Evolutionary conservation across 2,797 vertebrate genomes (phyloP).

Genomic region (Lepilemur septentrionalis): DNA sequence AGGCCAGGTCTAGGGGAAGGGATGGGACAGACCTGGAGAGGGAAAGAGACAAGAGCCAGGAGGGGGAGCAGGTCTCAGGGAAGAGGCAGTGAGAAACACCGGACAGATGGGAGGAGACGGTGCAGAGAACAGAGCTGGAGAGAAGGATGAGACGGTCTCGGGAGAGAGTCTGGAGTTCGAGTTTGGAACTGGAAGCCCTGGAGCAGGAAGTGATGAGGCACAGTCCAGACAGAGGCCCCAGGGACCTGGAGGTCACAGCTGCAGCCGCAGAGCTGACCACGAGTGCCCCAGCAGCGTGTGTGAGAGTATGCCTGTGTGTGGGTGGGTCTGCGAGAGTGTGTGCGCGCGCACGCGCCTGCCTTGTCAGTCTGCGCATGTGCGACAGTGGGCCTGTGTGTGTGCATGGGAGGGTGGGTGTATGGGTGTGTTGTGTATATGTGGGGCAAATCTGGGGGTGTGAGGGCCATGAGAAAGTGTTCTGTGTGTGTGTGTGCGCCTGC

Average conservation of each 20-base stretch:
- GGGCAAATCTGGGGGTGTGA: not conserved
- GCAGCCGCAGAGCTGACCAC: constrained; percentile 73
- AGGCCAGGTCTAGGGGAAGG: constrained; percentile 27
- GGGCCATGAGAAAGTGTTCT: not conserved
- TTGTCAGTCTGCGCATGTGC: not conserved
- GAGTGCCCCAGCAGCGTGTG: constrained; percentile 70
- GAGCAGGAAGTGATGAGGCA: constrained; percentile 72
- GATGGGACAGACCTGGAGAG: constrained; percentile 74
- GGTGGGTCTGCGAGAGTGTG: constrained; percentile 54
- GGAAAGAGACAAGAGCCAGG: constrained; percentile 55
- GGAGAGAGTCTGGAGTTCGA: constrained; percentile 73
- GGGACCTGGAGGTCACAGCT: constrained; percentile 77
- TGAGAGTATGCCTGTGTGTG: constrained; percentile 68
- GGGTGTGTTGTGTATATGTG: not conserved
- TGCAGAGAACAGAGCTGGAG: constrained; percentile 74
- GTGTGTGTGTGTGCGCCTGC: not conserved
- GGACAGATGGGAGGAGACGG: constrained; percentile 66
- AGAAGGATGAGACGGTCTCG: constrained; percentile 75
- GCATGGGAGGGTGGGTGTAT: not conserved
- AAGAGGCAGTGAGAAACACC: constrained; percentile 52
- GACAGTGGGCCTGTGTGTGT: not conserved
- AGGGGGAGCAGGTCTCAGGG: constrained; percentile 50
- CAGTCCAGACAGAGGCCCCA: constrained; percentile 78
- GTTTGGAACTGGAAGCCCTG: constrained; percentile 80
- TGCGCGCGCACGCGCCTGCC: constrained; percentile 33